Base-by-base conservation (phyloP, 2,113 vertebrate species). In the Prionailurus bengalensis region DNA sequence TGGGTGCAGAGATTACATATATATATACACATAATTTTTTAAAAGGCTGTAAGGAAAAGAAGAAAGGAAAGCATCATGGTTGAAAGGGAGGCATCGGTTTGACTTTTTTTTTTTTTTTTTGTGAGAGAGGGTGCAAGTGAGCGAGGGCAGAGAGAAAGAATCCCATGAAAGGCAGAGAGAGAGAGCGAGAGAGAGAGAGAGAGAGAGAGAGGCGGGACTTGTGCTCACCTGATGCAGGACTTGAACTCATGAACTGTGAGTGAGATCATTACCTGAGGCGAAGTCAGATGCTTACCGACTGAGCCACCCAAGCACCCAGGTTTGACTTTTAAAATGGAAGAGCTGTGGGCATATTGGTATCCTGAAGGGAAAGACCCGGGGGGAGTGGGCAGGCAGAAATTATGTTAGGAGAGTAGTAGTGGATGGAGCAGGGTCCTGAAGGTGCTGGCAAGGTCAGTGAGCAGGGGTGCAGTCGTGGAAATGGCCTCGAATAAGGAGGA, bases 401-500 rank as follows among this genome's bases (percentile, higher is more conserved):
- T 23, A n/a, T 27, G 8, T n/a, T 5, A 53, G 17, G 9, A 74
- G 39, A 53, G 27, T 66, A 63, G 23, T 63, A 17, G 16, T 5
- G 58, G 36, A 7, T 36, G 16, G 19, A 78, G 31, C 70, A 68
- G 71, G 45, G 15, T 29, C 61, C 61, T 4, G n/a, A 45, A 23
- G 78, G 70, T 74, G 39, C 71, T 25, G 23, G 23, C 31, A 80
- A 73, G 71, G 45, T 66, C 68, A 27, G 27, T 65, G 16, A 90
- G 19, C 27, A 25, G 23, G 45, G 48, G 14, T 58, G 33, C 23
- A 11, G 21, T 9, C 2, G 9, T 66, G 85, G 91, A 53, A 80
- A 33, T 17, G 42, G 39, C 58, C 93, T 89, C 76, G 93, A 96
- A 42, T 91, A 33, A 51, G 81, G 92, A 94, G 70, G 81, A 90